Percentiles rank a stretch among this genome's conserved stretches.
These are phyloP conservation scores for Cygnus atratus DNA, from an alignment of 2,113 vertebrate genomes.

Conservation along the genomic window DNA sequence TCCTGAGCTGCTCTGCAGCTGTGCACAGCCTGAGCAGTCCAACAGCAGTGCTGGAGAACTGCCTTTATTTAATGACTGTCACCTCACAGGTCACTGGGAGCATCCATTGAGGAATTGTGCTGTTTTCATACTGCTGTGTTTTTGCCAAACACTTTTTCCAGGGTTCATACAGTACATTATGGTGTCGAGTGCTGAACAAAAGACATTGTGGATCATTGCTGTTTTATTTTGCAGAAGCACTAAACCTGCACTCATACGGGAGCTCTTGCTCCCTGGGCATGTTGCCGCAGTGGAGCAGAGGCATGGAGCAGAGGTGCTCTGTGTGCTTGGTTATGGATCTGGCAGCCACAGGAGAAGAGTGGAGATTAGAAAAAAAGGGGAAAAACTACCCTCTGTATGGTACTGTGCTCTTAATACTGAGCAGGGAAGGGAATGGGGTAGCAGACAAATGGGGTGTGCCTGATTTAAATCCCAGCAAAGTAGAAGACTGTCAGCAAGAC, in stretches of 20 bases:
- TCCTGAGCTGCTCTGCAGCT: neutral
- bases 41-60: neutral
- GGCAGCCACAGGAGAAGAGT: neutral
- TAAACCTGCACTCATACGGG: neutral
- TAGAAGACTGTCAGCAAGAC: neutral
- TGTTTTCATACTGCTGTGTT: neutral
- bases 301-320: neutral
- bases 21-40: neutral
- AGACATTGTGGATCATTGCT: neutral
- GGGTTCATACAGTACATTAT: neutral
- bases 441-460: neutral
- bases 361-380: neutral
- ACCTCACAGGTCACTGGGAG: neutral
- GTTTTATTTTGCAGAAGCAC: neutral
- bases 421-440: neutral
- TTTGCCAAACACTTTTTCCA: neutral
- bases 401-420: neutral
- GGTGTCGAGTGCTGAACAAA: neutral
- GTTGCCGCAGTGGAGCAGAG: accelerated
- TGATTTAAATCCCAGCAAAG: neutral
- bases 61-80: neutral
- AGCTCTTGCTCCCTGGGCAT: neutral
- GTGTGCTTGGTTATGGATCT: neutral
- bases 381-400: neutral
- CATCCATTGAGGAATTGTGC: neutral